Evolutionary conservation across 1,140 invertebrate species (phyloP), one percentile per base, ranked within the genome.

Genomic region (Nebria ingens): DNA sequence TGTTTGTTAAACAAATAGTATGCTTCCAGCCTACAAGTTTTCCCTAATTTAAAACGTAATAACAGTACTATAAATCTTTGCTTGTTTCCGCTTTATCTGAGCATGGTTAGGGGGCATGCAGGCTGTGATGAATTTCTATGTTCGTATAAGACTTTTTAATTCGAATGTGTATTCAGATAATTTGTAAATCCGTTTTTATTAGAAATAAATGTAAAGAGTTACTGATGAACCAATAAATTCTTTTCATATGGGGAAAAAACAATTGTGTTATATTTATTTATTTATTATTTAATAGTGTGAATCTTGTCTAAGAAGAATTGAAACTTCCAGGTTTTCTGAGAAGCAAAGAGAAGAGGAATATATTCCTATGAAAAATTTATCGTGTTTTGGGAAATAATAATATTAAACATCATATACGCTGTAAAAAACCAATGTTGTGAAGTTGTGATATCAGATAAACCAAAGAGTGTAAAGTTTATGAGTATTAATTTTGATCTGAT

Each of bases 321-420:
- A 23, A 42, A 4, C 52, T 65, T 67, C 54, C 61, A 69, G 67
- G 67, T 69, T 69, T 64, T 56, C 67, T 13, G 58, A 68, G 57
- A 64, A 55, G n/a, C 63, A 64, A 60, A 58, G 55, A 51, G 67
- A 69, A 57, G 61, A 60, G 53, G 65, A 68, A 59, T 69, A 69
- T 58, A 69, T 69, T 49, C 67, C 67, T n/a, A 68, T 69, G 67
- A 69, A 69, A 64, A 68, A 64, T 54, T 58, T 69, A 29, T 65
- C 64, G 22, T 69, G 67, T 54, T 69, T 69, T 62, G 40, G 40
- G 17, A 45, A 45, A 45, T 45, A 45, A 45, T 11, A 3, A 45
- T 17, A 9, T 45, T 12, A 4, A 45, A 6, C 9, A 45, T n/a
- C n/a, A n/a, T n/a, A n/a, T n/a, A n/a, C n/a, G n/a, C n/a, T n/a